These are phyloP conservation scores for Cottus gobio DNA, from an alignment of 2,113 vertebrate genomes.

Conservation along the genomic window DNA sequence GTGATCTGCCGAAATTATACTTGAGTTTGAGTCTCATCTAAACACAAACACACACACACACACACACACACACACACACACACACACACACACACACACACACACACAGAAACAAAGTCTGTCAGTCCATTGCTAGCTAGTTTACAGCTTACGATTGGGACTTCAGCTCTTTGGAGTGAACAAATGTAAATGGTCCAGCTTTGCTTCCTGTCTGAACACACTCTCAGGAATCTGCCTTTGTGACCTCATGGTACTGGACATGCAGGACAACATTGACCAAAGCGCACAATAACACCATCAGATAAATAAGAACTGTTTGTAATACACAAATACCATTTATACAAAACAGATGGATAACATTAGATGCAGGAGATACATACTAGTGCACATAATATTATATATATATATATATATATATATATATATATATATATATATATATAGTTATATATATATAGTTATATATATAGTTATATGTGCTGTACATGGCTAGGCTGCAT, in stretches of 20 bases:
- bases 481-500: constrained; percentile 3
- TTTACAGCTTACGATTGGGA: neutral
- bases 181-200: neutral
- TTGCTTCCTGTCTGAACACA: neutral
- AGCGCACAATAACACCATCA: neutral
- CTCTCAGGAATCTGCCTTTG: neutral
- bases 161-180: neutral
- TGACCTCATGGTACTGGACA: neutral
- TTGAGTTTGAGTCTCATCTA: neutral
- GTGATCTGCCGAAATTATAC: neutral
- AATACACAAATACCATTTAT: neutral
- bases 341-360: constrained; percentile 33
- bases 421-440: neutral
- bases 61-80: constrained; percentile 2
- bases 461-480: constrained; percentile 2
- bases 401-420: neutral
- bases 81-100: neutral
- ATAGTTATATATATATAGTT: neutral
- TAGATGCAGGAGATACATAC: constrained; percentile 25
- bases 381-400: neutral
- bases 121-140: neutral
- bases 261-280: neutral
- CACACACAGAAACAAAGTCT: too few relatives aligned
- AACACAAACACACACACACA: neutral
- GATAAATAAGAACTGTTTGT: neutral